Conservation (phyloP, 2,113 vertebrate genomes). For the Lipotes vexillifer region DNA sequence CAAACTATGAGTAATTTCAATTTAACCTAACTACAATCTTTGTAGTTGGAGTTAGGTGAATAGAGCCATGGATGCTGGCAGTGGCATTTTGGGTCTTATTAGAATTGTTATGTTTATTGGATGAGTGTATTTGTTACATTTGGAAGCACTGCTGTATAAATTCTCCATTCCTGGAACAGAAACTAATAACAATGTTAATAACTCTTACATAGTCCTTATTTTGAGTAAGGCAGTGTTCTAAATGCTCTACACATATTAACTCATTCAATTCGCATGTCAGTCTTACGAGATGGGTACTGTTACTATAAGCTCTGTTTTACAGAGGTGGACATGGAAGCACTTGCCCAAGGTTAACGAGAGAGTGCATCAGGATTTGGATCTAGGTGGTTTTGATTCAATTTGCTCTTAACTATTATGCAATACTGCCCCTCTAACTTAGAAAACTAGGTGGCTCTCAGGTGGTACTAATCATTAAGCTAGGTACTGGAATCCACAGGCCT, state of each 20-base stretch:
- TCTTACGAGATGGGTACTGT: neutral
- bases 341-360: neutral
- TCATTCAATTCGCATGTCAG: neutral
- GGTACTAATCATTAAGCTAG: neutral
- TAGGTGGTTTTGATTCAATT: neutral
- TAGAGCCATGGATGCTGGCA: neutral
- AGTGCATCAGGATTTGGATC: neutral
- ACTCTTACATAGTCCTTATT: neutral
- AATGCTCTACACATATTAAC: neutral
- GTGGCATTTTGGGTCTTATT: neutral
- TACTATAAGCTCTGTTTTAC: neutral
- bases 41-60: neutral
- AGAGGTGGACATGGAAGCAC: neutral
- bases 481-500: neutral
- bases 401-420: neutral
- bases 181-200: neutral
- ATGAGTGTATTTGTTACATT: neutral
- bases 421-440: neutral
- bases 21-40: neutral
- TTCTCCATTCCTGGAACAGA: neutral
- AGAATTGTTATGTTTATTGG: neutral
- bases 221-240: neutral
- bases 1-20: neutral
- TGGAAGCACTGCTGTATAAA: neutral
- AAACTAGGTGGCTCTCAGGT: neutral